Percentiles rank a stretch among this genome's conserved stretches.
phyloP scores from a whole-genome alignment of 2,888 invertebrate species.

The Cantharis rustica region DNA sequence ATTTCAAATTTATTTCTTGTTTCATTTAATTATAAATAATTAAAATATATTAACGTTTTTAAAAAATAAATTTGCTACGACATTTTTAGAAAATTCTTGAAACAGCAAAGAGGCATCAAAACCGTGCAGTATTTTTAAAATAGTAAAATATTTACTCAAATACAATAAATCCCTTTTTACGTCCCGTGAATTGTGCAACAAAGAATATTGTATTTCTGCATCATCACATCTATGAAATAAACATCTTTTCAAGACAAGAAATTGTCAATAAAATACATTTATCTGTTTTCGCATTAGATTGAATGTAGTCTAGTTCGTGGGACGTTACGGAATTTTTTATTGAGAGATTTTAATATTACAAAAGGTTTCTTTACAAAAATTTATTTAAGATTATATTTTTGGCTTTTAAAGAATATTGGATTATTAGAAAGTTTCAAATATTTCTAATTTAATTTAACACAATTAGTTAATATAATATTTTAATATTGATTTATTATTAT shows the following conservation, averaged over 20 bases:
- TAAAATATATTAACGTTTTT: background rate
- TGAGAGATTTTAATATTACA: slow-evolving; percentile 8
- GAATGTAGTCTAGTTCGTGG: slow-evolving; percentile 6
- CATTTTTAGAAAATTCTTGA: background rate
- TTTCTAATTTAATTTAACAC: background rate
- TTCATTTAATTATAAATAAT: background rate
- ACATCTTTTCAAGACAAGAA: slow-evolving; percentile 19
- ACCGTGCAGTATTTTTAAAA: background rate
- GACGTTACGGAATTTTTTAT: slow-evolving; percentile 7
- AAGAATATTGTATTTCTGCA: slow-evolving; percentile 15
- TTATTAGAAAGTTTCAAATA: background rate
- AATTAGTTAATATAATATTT: background rate
- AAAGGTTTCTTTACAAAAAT: background rate
- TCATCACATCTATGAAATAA: slow-evolving; percentile 21
- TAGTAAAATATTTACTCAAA: slow-evolving; percentile 8
- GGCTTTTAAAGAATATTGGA: background rate
- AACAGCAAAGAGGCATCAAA: background rate
- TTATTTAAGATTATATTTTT: background rate
- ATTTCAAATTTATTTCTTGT: background rate
- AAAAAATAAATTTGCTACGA: background rate
- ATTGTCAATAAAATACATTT: slow-evolving; percentile 22
- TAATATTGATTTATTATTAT: background rate
- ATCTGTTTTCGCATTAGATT: slow-evolving; percentile 16
- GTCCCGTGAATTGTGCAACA: slow-evolving; percentile 9
- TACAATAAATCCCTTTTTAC: slow-evolving; percentile 2